These are phyloP conservation scores for Leguminivora glycinivorella DNA, from an alignment of 1,140 invertebrate genomes.

Conservation along the genomic window DNA sequence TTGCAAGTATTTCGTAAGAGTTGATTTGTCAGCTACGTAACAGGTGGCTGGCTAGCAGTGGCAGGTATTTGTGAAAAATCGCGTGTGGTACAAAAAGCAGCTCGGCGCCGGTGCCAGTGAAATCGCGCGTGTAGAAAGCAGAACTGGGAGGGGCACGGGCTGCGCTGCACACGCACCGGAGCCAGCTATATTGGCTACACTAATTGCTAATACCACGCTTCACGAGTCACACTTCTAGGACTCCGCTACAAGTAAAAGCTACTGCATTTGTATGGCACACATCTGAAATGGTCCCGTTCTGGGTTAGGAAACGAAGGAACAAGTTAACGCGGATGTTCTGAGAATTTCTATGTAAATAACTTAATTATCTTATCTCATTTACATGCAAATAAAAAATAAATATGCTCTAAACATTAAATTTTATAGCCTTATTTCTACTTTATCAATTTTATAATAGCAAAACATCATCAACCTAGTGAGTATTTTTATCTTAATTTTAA, in stretches of 20 bases:
- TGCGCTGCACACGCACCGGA: conserved; percentile 40
- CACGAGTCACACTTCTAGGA: conserved; percentile 23
- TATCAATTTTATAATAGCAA: too few relatives aligned
- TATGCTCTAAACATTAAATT: neutral
- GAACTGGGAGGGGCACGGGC: conserved; percentile 60
- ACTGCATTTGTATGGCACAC: conserved; percentile 1
- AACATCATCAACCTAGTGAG: too few relatives aligned
- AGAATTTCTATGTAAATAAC: neutral
- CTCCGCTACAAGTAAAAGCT: conserved; percentile 4
- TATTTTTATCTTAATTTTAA: too few relatives aligned
- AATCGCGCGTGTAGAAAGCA: conserved; percentile 76
- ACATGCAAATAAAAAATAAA: neutral
- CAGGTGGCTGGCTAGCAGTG: conserved; percentile 37
- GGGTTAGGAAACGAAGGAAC: neutral
- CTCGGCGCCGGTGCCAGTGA: conserved; percentile 51
- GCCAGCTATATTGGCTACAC: conserved; percentile 36
- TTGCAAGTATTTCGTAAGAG: conserved; percentile 23
- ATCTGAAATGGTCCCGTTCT: conserved; percentile 11
- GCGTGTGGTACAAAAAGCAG: conserved; percentile 60
- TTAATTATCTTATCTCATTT: neutral
- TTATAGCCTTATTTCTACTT: too few relatives aligned
- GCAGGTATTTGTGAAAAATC: conserved; percentile 64
- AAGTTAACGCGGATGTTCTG: neutral
- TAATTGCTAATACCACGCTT: conserved; percentile 28
- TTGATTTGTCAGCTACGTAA: conserved; percentile 33